These are phyloP conservation scores for Drosophila kambysellisi DNA, from an alignment of 2,888 invertebrate genomes.

Conservation along the genomic window DNA sequence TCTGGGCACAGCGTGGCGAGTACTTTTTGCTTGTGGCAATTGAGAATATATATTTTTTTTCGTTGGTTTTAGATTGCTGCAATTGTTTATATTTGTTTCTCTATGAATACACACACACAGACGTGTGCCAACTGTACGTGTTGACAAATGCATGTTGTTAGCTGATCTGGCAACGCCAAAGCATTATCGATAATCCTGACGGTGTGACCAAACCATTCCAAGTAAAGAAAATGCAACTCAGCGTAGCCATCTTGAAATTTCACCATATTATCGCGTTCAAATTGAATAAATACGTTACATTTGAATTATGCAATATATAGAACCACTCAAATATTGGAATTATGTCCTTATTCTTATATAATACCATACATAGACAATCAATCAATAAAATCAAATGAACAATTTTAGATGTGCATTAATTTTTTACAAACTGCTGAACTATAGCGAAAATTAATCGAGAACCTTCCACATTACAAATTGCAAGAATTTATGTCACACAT, in stretches of 20 bases:
- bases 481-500: slow-evolving; percentile 13
- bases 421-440: not conserved
- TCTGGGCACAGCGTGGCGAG: not conserved
- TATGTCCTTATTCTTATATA: not conserved
- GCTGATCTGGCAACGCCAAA: slow-evolving; percentile 14
- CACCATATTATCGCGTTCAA: not conserved
- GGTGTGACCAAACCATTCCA: slow-evolving; percentile 8
- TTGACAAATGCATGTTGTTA: slow-evolving; percentile 13
- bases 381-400: not conserved
- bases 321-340: not conserved
- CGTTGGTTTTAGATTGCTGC: not conserved
- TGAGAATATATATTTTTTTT: not conserved
- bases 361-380: not conserved
- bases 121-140: slow-evolving; percentile 18
- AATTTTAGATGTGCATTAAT: not conserved
- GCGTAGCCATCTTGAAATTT: not conserved
- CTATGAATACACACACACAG: slow-evolving; percentile 27
- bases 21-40: not conserved
- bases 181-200: slow-evolving; percentile 2
- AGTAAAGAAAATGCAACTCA: not conserved
- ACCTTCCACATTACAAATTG: slow-evolving; percentile 7
- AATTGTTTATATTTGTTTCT: slow-evolving; percentile 53
- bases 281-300: not conserved
- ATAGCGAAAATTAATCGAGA: slow-evolving; percentile 4
- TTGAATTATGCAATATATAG: not conserved